A percentile compares a stretch with the other conserved stretches of the same genome.
Evolutionary conservation across 2,888 invertebrate species (phyloP).

Genomic region (Mylabris sibirica): DNA sequence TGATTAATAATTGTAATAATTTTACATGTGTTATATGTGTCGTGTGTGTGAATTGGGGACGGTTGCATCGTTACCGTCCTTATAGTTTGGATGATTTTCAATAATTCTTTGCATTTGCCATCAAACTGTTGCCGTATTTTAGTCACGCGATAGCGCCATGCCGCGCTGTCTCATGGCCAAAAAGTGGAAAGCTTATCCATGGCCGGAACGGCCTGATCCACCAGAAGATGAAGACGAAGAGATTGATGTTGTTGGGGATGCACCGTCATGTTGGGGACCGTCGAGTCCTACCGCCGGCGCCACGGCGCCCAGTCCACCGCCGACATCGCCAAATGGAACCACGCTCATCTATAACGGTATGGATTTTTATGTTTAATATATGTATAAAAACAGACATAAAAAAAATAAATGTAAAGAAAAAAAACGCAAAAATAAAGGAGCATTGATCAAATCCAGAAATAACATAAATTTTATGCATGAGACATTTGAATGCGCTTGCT

Average conservation of each 20-base stretch:
- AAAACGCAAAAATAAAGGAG: not conserved
- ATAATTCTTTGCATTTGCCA: slow-evolving; percentile 13
- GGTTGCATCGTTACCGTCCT: not conserved
- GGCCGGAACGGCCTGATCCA: slow-evolving; percentile 70
- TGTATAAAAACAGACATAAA: not conserved
- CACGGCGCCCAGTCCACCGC: slow-evolving; percentile 78
- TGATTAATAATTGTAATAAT: not conserved
- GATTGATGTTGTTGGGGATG: slow-evolving; percentile 86
- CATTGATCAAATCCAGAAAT: not conserved
- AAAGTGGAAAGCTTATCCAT: slow-evolving; percentile 90
- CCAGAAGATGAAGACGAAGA: slow-evolving; percentile 75
- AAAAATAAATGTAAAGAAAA: not conserved
- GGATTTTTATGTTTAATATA: slow-evolving; percentile 51
- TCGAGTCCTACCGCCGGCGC: slow-evolving; percentile 79
- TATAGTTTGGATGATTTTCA: slow-evolving; percentile 3
- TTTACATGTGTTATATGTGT: slow-evolving; percentile 15
- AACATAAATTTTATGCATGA: slow-evolving; percentile 10
- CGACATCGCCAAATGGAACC: slow-evolving; percentile 72
- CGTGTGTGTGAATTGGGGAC: slow-evolving; percentile 20
- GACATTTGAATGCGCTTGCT: not conserved
- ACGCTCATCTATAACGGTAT: slow-evolving; percentile 81
- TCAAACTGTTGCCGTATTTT: slow-evolving; percentile 26
- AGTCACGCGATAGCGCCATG: slow-evolving; percentile 71
- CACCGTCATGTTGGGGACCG: slow-evolving; percentile 70
- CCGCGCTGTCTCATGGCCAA: slow-evolving; percentile 96